A percentile compares a stretch with the other conserved stretches of the same genome.
These are phyloP conservation scores for Periophthalmus magnuspinnatus DNA, from an alignment of 2,797 vertebrate genomes.

Conservation along the genomic window DNA sequence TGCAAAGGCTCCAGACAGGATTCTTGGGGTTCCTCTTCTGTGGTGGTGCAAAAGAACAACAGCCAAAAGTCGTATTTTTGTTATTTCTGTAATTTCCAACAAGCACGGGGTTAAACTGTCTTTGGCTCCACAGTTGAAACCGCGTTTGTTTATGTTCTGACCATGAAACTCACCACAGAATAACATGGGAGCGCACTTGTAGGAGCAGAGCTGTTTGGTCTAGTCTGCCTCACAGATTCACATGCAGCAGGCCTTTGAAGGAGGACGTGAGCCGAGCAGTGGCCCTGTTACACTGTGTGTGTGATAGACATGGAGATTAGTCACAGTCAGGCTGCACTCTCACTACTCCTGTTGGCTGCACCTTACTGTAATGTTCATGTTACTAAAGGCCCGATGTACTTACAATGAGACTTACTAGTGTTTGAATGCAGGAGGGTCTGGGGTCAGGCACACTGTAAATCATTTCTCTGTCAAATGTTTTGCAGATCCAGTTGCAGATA, in stretches of 20 bases:
- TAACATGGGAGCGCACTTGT: conserved; percentile 75
- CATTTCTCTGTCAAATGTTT: not conserved
- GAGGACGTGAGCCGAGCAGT: conserved; percentile 52
- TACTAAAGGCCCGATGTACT: not conserved
- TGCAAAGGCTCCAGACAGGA: conserved; percentile 79
- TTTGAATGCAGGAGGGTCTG: not conserved
- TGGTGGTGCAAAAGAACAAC: conserved; percentile 60
- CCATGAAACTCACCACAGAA: conserved; percentile 82
- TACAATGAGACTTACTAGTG: not conserved
- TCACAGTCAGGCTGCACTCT: conserved; percentile 34
- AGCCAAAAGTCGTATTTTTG: conserved; percentile 76
- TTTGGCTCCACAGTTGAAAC: conserved; percentile 76
- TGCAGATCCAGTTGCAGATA: no score
- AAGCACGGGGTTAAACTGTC: conserved; percentile 76
- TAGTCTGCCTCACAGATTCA: conserved; percentile 77
- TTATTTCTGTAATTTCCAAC: conserved; percentile 79
- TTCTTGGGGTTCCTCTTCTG: conserved; percentile 76
- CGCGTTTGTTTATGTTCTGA: conserved; percentile 82
- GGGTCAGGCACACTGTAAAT: not conserved
- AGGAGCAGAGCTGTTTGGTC: conserved; percentile 79
- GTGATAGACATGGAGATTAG: conserved; percentile 68
- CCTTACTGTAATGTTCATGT: conserved; percentile 4
- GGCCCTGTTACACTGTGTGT: conserved; percentile 73
- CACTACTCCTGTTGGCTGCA: conserved; percentile 10
- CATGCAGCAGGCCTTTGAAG: conserved; percentile 76